Evolutionary conservation across 2,888 invertebrate species (phyloP).

Genomic region (Drosophila sordidapex): DNA sequence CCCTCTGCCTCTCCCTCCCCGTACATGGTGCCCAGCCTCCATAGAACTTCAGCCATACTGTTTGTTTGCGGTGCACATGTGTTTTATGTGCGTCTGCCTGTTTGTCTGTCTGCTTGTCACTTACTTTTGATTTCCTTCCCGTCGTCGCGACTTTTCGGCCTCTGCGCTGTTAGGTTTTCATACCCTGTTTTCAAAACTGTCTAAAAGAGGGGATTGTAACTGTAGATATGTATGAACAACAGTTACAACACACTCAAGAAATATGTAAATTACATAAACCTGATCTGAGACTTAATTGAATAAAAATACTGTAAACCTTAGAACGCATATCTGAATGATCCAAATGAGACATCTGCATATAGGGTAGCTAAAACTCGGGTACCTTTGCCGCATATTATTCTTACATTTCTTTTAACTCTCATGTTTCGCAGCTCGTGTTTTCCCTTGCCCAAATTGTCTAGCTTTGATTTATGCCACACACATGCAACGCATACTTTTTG

Average conservation of each 20-base stretch:
- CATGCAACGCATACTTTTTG: constrained; percentile 78
- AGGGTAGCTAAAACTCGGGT: constrained; percentile 4
- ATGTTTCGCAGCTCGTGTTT: constrained; percentile 63
- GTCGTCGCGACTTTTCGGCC: constrained; percentile 21
- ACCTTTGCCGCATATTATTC: background rate
- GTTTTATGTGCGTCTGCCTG: constrained; percentile 77
- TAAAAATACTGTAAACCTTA: no score
- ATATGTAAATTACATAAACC: background rate
- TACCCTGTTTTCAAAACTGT: constrained; percentile 21
- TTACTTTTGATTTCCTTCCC: constrained; percentile 78
- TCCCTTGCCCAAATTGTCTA: constrained; percentile 79
- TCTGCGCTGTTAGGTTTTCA: constrained; percentile 11
- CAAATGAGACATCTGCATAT: background rate
- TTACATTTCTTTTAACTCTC: constrained; percentile 25
- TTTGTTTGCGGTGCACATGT: constrained; percentile 80
- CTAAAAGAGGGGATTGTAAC: background rate
- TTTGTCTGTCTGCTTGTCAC: constrained; percentile 76
- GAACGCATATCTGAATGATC: background rate
- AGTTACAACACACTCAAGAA: background rate
- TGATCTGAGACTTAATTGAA: no score
- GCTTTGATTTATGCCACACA: constrained; percentile 79
- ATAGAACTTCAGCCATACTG: constrained; percentile 56
- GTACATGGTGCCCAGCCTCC: background rate
- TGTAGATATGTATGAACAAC: rapidly evolving
- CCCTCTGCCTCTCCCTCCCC: background rate